Evolutionary conservation across 2,797 vertebrate species (phyloP).

Genomic region (Phylloscopus collybita): DNA sequence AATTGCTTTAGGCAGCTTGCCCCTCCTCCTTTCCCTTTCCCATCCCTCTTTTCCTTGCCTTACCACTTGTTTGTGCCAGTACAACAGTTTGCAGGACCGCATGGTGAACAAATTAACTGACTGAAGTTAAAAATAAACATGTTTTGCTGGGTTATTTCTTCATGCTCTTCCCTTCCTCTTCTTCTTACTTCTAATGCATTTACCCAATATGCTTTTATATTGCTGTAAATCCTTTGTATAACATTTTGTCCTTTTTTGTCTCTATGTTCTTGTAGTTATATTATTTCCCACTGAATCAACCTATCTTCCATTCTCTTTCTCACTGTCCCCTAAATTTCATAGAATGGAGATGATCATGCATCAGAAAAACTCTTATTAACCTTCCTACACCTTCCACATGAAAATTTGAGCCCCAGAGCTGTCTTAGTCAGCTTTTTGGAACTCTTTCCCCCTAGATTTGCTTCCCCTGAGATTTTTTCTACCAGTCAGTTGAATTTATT

Average conservation of each 20-base stretch:
- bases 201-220: neutral
- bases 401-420: neutral
- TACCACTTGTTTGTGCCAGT: neutral
- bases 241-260: neutral
- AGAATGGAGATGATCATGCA: neutral
- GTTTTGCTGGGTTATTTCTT: slow-evolving; percentile 47
- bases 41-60: neutral
- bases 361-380: neutral
- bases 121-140: slow-evolving; percentile 53
- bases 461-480: neutral
- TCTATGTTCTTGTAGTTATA: neutral
- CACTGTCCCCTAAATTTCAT: neutral
- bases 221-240: neutral
- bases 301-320: neutral
- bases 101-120: slow-evolving; percentile 41
- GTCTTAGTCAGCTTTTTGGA: neutral
- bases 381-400: neutral
- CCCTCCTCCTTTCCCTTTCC: neutral
- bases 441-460: neutral
- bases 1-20: neutral
- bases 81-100: slow-evolving; percentile 15
- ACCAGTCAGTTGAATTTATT: neutral
- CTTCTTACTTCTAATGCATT: neutral
- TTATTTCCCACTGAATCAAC: neutral
- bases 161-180: neutral